Conservation (phyloP, 2,113 vertebrate genomes). For the Suncus etruscus region DNA sequence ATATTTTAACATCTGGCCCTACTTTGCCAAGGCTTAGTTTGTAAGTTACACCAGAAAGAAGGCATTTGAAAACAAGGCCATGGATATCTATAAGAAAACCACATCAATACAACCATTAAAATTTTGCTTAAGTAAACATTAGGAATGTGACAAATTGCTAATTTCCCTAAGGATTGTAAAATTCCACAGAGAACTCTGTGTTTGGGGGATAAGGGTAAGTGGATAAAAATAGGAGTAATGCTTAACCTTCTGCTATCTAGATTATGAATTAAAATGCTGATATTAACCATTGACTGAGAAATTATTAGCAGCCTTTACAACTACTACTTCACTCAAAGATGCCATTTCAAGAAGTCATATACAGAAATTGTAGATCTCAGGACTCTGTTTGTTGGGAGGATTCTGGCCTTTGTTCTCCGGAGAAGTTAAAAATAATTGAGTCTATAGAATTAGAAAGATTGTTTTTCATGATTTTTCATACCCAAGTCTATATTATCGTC, state of each 20-base stretch:
- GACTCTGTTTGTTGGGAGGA: not conserved
- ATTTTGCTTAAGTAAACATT: conserved; percentile 73
- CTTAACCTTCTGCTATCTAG: not conserved
- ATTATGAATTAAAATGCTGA: conserved; percentile 54
- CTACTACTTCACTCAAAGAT: not conserved
- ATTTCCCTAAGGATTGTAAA: conserved; percentile 74
- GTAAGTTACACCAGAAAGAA: conserved; percentile 73
- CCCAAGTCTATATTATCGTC: too few relatives aligned
- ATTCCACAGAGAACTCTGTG: conserved; percentile 33
- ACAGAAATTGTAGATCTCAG: not conserved
- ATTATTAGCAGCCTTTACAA: not conserved
- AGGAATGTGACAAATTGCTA: conserved; percentile 79
- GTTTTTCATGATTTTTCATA: too few relatives aligned
- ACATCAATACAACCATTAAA: conserved; percentile 72
- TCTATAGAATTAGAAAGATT: not conserved
- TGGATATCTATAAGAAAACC: conserved; percentile 69
- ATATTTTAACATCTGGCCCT: conserved; percentile 73
- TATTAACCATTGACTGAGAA: conserved; percentile 27
- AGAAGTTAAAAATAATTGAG: conserved; percentile 23
- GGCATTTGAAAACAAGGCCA: conserved; percentile 68
- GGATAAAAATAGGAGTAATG: not conserved
- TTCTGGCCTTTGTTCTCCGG: not conserved
- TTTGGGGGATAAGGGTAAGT: not conserved
- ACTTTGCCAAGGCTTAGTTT: conserved; percentile 71
- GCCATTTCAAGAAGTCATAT: not conserved